These are phyloP conservation scores for Eristalis arbustorum DNA, from an alignment of 2,888 invertebrate species.

Conservation along the genomic window DNA sequence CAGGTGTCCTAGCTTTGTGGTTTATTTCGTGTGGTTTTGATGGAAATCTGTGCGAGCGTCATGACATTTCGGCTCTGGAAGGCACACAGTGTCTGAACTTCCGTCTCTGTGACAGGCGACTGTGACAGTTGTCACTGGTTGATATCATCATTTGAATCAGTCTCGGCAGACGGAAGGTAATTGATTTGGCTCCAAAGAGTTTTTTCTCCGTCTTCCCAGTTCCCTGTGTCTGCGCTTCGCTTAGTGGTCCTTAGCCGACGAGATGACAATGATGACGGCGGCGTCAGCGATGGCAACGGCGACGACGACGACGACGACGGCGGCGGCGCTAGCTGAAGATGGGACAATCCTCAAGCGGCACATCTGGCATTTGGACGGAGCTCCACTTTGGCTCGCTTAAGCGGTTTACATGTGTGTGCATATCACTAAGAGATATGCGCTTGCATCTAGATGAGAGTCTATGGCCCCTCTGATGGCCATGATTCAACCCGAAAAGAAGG, in stretches of 20 bases:
- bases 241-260: constrained; percentile 3
- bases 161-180: constrained; percentile 76
- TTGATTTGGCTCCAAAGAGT: constrained; percentile 77
- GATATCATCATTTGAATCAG: constrained; percentile 67
- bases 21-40: constrained; percentile 15
- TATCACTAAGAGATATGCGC: constrained; percentile 59
- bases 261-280: background rate
- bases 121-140: constrained; percentile 46
- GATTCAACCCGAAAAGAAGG: constrained; percentile 25
- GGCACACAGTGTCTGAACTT: constrained; percentile 2
- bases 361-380: background rate
- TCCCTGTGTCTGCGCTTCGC: background rate
- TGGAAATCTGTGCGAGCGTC: constrained; percentile 1
- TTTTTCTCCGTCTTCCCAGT: background rate
- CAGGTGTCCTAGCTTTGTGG: constrained; percentile 36
- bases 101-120: constrained; percentile 28
- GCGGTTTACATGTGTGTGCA: constrained; percentile 55
- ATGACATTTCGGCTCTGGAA: constrained; percentile 42
- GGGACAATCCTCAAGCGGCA: background rate
- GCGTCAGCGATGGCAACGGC: background rate
- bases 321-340: constrained; percentile 55
- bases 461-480: constrained; percentile 15
- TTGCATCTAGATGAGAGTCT: constrained; percentile 43
- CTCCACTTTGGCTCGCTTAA: constrained; percentile 57
- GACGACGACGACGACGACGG: background rate